Evolutionary conservation across 2,888 invertebrate genomes (phyloP).

Genomic region (Erebia epiphron): DNA sequence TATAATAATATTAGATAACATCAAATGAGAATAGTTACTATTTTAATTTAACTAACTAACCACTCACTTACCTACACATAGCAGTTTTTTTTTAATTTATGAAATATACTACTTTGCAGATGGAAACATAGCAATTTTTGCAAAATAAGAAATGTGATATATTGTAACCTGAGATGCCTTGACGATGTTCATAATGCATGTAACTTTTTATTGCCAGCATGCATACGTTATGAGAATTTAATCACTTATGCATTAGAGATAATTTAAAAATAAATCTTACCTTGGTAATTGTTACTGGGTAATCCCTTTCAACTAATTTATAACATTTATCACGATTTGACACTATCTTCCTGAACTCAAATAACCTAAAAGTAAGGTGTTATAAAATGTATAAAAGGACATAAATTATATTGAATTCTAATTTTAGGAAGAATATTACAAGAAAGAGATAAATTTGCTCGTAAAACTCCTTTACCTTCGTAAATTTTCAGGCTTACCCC

Average conservation of each 20-base stretch:
- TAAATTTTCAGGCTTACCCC: conserved; percentile 97
- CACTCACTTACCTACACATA: too few relatives aligned
- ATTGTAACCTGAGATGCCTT: not conserved
- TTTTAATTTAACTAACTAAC: too few relatives aligned
- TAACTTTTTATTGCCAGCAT: not conserved
- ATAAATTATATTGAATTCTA: not conserved
- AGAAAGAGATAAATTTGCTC: not conserved
- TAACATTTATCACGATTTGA: conserved; percentile 92
- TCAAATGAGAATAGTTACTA: too few relatives aligned
- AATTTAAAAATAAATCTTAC: conserved; percentile 66
- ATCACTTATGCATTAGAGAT: not conserved
- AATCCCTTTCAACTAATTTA: conserved; percentile 90
- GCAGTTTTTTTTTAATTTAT: too few relatives aligned
- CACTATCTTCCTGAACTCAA: conserved; percentile 94
- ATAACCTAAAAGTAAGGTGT: conserved; percentile 86
- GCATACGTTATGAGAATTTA: not conserved
- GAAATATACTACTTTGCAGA: too few relatives aligned
- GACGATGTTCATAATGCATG: not conserved
- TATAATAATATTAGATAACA: too few relatives aligned
- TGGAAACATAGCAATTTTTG: not conserved
- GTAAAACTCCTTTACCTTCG: conserved; percentile 84
- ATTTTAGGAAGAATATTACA: not conserved
- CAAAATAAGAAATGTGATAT: not conserved
- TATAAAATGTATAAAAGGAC: conserved; percentile 12
- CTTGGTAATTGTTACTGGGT: conserved; percentile 94